phyloP scores from a whole-genome alignment of 2,797 vertebrate species.

The Chelmon rostratus region DNA sequence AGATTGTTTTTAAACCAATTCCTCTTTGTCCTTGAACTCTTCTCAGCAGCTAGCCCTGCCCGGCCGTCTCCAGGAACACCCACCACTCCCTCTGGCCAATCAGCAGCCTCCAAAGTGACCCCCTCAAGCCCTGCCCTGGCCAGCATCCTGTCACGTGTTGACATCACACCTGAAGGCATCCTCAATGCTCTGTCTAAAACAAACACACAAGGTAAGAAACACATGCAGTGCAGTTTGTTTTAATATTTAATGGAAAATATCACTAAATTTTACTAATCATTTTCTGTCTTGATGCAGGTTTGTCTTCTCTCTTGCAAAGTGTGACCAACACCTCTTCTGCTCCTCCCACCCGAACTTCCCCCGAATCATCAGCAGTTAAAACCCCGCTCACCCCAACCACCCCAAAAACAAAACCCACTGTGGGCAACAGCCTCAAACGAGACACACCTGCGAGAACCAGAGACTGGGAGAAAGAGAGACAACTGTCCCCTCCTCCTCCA shows the following conservation, averaged over 20 bases:
- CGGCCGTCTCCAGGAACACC: slow-evolving; percentile 93
- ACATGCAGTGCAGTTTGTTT: fast-evolving
- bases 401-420: slow-evolving; percentile 75
- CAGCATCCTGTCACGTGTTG: slow-evolving; percentile 96
- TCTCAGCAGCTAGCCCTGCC: slow-evolving; percentile 90
- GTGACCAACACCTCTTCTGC: slow-evolving; percentile 86
- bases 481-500: slow-evolving; percentile 60
- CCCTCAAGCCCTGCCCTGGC: slow-evolving; percentile 89
- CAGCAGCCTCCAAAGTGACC: slow-evolving; percentile 86
- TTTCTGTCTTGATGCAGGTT: slow-evolving; percentile 83
- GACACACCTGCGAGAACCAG: slow-evolving; percentile 70
- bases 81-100: slow-evolving; percentile 88
- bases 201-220: slow-evolving; percentile 89
- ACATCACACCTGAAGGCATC: slow-evolving; percentile 96
- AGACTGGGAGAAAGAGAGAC: slow-evolving; percentile 74
- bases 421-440: slow-evolving; percentile 74
- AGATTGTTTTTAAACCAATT: not conserved
- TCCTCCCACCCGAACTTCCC: slow-evolving; percentile 75
- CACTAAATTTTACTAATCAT: not conserved
- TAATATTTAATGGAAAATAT: not conserved
- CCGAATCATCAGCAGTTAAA: slow-evolving; percentile 86
- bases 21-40: not conserved
- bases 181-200: slow-evolving; percentile 91
- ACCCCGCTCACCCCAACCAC: slow-evolving; percentile 84
- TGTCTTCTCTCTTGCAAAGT: slow-evolving; percentile 95